These are phyloP conservation scores for Centropus unirufus DNA, from an alignment of 2,113 vertebrate genomes.

Conservation along the genomic window DNA sequence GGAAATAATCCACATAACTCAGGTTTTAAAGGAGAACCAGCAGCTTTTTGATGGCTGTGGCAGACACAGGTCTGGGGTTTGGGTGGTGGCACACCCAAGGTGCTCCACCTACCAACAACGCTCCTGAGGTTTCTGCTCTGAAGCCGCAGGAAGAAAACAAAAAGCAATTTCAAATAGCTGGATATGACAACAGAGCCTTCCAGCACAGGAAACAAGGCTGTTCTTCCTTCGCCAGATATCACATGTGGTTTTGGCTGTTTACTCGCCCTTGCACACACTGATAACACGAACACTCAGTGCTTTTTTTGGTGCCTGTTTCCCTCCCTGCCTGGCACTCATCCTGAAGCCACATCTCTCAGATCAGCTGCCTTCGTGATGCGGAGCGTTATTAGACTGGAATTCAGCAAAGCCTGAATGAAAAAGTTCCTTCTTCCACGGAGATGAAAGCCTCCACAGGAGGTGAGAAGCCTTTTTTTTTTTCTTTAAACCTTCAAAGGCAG, in stretches of 20 bases:
- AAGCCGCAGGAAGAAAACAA: background rate
- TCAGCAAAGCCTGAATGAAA: background rate
- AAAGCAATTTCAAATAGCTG: background rate
- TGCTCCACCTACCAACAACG: accelerated
- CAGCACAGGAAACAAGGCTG: conserved; percentile 5
- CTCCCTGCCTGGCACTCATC: background rate
- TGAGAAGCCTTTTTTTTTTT: background rate
- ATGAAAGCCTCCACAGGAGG: background rate
- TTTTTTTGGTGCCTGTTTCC: background rate
- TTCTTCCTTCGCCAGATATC: background rate
- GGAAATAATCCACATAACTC: background rate
- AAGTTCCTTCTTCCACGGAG: background rate
- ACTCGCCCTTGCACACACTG: background rate
- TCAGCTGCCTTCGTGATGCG: accelerated
- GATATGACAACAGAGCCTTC: background rate
- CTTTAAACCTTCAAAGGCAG: background rate
- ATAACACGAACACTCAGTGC: background rate
- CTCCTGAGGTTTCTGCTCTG: background rate
- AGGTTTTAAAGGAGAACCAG: background rate
- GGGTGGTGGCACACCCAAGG: background rate
- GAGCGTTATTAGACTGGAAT: background rate
- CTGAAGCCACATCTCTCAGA: background rate
- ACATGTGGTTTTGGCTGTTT: background rate
- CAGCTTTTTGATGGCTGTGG: background rate
- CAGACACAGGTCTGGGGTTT: background rate